These are phyloP conservation scores for Episyrphus balteatus DNA, from an alignment of 1,140 invertebrate genomes.

Conservation along the genomic window DNA sequence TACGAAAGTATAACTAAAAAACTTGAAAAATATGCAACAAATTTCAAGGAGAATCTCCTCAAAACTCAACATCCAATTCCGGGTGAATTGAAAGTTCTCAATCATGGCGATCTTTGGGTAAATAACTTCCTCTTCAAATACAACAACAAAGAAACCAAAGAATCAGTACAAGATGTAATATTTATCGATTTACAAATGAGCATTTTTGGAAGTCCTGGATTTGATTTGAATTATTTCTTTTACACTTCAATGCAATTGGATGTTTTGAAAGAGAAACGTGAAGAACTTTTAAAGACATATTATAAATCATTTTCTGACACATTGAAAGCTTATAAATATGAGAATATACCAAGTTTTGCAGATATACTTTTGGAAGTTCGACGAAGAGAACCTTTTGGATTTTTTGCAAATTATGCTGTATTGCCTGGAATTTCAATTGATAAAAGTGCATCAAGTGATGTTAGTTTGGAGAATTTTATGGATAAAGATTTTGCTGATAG, in stretches of 20 bases:
- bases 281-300: conserved; percentile 31
- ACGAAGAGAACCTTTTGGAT: conserved; percentile 25
- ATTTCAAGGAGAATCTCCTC: conserved; percentile 10
- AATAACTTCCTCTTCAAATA: conserved; percentile 57
- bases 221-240: conserved; percentile 33
- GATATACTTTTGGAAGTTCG: conserved; percentile 20
- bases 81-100: conserved; percentile 40
- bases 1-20: conserved; percentile 28
- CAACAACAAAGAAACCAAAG: conserved; percentile 3
- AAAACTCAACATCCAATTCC: conserved; percentile 15
- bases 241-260: conserved; percentile 26
- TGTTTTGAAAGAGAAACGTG: conserved; percentile 25
- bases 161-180: too few relatives aligned
- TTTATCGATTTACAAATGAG: conserved; percentile 29
- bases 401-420: conserved; percentile 27
- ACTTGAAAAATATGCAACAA: conserved; percentile 24
- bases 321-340: conserved; percentile 34
- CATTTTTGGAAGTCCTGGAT: conserved; percentile 27
- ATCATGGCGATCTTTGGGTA: conserved; percentile 54
- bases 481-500: conserved; percentile 21
- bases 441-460: too few relatives aligned
- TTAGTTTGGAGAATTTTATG: too few relatives aligned
- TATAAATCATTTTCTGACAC: conserved; percentile 19
- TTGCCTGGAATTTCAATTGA: conserved; percentile 27
- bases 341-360: conserved; percentile 25